These are phyloP conservation scores for Villa cingulata DNA, from an alignment of 2,888 invertebrate genomes.

Conservation along the genomic window DNA sequence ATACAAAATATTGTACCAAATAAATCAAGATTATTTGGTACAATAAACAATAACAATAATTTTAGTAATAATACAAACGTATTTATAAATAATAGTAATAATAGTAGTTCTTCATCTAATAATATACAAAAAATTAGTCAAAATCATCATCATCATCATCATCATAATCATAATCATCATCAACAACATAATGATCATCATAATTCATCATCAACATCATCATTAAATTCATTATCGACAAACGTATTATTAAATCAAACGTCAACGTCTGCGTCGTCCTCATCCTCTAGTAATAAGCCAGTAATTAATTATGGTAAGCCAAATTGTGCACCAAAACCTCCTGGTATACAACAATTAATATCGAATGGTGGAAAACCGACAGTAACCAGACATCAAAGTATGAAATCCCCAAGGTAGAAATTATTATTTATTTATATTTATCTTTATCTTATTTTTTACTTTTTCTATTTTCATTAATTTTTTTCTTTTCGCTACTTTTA, in stretches of 20 bases:
- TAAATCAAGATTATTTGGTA: constrained; percentile 32
- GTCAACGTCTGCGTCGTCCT: background rate
- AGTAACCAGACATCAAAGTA: constrained; percentile 67
- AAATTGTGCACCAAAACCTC: constrained; percentile 72
- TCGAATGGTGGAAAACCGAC: constrained; percentile 32
- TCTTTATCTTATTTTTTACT: background rate
- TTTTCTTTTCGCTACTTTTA: constrained; percentile 5
- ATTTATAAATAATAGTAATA: too few species aligned
- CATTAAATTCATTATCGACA: constrained; percentile 2
- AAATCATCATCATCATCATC: background rate
- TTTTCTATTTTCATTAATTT: background rate
- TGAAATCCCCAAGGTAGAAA: constrained; percentile 59
- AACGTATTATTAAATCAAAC: background rate
- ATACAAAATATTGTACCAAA: constrained; percentile 28
- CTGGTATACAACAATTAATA: constrained; percentile 38
- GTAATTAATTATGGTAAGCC: constrained; percentile 61
- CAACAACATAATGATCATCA: background rate
- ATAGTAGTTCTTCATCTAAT: constrained; percentile 5
- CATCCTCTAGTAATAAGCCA: constrained; percentile 20
- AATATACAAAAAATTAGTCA: constrained; percentile 7
- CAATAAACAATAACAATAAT: constrained; percentile 9
- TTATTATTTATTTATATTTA: background rate
- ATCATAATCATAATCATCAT: background rate
- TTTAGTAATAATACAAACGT: constrained; percentile 13
- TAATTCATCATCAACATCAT: background rate